Conservation (phyloP, 2,113 vertebrate genomes). For the Xiphorhynchus elegans region DNA sequence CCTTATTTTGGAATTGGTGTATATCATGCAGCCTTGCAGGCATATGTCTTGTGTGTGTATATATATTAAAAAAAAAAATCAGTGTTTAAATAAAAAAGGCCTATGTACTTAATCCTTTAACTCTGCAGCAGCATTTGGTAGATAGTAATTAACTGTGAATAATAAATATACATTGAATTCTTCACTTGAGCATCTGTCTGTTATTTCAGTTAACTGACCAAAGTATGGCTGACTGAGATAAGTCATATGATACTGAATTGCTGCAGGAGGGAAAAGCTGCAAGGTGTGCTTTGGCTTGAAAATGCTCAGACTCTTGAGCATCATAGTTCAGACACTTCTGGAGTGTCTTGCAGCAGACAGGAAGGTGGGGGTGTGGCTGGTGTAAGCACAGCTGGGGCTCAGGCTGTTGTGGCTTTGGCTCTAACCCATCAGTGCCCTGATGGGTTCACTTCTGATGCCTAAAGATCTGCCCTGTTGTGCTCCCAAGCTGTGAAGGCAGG, state of each 20-base stretch:
- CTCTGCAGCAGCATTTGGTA: conserved; percentile 82
- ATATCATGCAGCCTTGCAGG: conserved; percentile 86
- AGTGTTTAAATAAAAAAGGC: conserved; percentile 83
- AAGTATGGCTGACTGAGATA: background rate
- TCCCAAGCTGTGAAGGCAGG: background rate
- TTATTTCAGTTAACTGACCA: conserved; percentile 39
- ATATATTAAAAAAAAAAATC: conserved; percentile 80
- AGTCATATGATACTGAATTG: background rate
- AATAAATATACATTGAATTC: conserved; percentile 83
- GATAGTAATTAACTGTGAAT: conserved; percentile 88
- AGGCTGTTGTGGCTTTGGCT: background rate
- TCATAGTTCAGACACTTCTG: background rate
- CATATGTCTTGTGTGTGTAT: conserved; percentile 85
- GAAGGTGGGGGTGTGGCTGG: background rate
- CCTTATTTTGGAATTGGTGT: conserved; percentile 84
- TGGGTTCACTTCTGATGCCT: background rate
- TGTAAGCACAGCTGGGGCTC: background rate
- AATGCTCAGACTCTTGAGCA: accelerated
- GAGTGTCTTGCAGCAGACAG: background rate
- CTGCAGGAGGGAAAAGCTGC: background rate
- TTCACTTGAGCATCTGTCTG: conserved; percentile 73
- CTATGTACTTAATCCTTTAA: conserved; percentile 87
- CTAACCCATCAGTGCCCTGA: background rate
- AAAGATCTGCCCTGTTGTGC: accelerated
- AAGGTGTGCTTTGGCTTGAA: background rate